Evolutionary conservation across 2,113 vertebrate genomes (phyloP).

Genomic region (Siphamia tubifer): DNA sequence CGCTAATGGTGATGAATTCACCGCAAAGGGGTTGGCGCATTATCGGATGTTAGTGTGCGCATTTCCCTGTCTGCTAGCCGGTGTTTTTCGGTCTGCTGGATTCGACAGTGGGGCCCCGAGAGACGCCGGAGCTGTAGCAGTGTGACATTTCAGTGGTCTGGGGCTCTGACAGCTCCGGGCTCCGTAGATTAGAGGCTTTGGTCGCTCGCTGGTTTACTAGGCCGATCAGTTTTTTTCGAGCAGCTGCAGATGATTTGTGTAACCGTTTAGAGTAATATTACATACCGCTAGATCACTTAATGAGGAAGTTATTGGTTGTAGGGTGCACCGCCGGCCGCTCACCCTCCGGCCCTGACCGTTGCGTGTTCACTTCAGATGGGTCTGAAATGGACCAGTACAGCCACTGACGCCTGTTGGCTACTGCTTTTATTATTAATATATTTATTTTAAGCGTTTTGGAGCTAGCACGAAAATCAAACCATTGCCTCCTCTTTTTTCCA

Average conservation of each 20-base stretch:
- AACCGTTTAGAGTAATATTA: slow-evolving; percentile 58
- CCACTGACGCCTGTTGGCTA: no score
- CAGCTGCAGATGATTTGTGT: slow-evolving; percentile 72
- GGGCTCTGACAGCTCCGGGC: slow-evolving; percentile 60
- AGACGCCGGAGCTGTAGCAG: slow-evolving; percentile 38
- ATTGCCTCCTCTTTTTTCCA: slow-evolving; percentile 34
- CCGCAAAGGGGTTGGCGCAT: background rate
- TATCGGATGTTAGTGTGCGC: slow-evolving; percentile 17
- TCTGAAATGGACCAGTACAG: background rate
- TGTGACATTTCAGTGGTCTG: slow-evolving; percentile 62
- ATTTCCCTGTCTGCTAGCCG: slow-evolving; percentile 17
- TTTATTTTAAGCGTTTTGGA: slow-evolving; percentile 61
- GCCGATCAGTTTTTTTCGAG: slow-evolving; percentile 49
- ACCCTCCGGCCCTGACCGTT: background rate
- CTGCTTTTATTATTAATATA: slow-evolving; percentile 52
- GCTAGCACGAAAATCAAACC: slow-evolving; percentile 44
- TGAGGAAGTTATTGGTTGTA: slow-evolving; percentile 42
- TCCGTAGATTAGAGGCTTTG: slow-evolving; percentile 34
- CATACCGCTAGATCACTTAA: slow-evolving; percentile 32
- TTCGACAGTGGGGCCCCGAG: slow-evolving; percentile 33
- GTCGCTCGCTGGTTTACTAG: slow-evolving; percentile 55
- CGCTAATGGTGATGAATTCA: slow-evolving; percentile 17
- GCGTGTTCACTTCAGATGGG: slow-evolving; percentile 1
- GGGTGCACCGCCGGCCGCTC: slow-evolving; percentile 6
- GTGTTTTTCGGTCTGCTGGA: slow-evolving; percentile 30